Base-by-base conservation (phyloP, 1,140 invertebrate species). In the Hyposmocoma kahamanoa region DNA sequence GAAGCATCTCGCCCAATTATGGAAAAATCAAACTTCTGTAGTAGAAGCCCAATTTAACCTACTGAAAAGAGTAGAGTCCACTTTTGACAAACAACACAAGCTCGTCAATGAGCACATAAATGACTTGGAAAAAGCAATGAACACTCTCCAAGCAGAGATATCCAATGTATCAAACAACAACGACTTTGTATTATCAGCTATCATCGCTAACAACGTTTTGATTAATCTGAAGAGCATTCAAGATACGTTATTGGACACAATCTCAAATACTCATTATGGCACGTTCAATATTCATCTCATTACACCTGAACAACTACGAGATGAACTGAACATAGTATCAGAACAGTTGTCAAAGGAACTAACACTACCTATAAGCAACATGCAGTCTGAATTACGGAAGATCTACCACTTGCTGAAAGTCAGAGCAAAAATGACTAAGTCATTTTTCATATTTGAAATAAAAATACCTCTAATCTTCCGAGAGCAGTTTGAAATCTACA, bases 401-500 rank as follows among this genome's bases (percentile, higher is more conserved):
- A 36, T 36, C 6, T 42, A 28, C 11, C 24, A 28, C 11, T 11
- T 28, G 3, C 6, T 42, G 13, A 42, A 8, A 20, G 39, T 42
- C 6, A 42, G 19, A 21, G 13, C 39, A 18, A 6, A 20, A 15
- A 42, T 42, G 39, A 18, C 17, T 9, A 21, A 6, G 19, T 3
- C 17, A 15, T 18, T 19, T 13, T 17, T 42, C 10, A 42, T 42
- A 19, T 21, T 42, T 15, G 39, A 42, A 13, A 42, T 22, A 8
- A 42, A 42, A 42, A 42, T 42, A 6, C 39, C 39, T 10, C 39
- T 42, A 42, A 21, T 42, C 39, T 9, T 13, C 6, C 39, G 39
- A 22, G 39, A 42, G 6, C 5, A 17, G 15, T 42, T 6, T 42
- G 34, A 38, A 6, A 6, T 38, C 6, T 38, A 38, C 17, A 38